Evolutionary conservation across 2,113 vertebrate genomes (phyloP).

Genomic region (Willisornis vidua): DNA sequence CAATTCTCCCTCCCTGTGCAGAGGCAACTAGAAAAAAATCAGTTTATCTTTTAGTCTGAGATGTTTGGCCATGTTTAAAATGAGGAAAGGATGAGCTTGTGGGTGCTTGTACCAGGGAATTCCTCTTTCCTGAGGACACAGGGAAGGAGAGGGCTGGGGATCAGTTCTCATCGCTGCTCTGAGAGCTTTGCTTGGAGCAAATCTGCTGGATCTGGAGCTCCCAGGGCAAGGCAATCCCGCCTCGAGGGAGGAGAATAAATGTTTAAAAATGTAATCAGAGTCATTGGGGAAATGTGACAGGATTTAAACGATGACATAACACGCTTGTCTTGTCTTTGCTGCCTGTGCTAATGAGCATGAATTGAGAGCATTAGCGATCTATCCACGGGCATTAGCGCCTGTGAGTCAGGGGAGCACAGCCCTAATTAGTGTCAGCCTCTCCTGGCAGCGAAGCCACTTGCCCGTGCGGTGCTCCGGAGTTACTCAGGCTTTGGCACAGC

Average conservation of each 20-base stretch:
- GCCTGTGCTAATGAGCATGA: conserved; percentile 26
- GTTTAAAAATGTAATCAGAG: conserved; percentile 47
- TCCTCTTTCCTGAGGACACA: rapidly evolving
- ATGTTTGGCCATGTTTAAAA: not conserved
- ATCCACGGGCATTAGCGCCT: not conserved
- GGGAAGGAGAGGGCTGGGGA: not conserved
- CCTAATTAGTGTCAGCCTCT: not conserved
- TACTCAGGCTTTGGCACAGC: not conserved
- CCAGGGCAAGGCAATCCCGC: not conserved
- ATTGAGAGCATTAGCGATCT: conserved; percentile 43
- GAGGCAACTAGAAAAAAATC: not conserved
- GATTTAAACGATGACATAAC: conserved; percentile 44
- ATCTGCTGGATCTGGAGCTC: not conserved
- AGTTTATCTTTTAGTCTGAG: not conserved
- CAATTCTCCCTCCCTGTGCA: not conserved
- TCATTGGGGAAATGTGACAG: conserved; percentile 22
- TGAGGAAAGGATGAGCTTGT: not conserved
- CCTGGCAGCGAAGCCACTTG: not conserved
- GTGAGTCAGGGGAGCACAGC: not conserved
- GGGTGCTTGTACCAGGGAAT: not conserved
- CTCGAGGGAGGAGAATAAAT: conserved; percentile 31
- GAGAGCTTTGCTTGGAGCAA: not conserved
- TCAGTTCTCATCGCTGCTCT: rapidly evolving
- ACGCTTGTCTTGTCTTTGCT: not conserved
- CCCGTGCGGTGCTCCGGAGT: rapidly evolving